phyloP scores from a whole-genome alignment of 2,888 invertebrate species.

The Willowsia nigromaculata region DNA sequence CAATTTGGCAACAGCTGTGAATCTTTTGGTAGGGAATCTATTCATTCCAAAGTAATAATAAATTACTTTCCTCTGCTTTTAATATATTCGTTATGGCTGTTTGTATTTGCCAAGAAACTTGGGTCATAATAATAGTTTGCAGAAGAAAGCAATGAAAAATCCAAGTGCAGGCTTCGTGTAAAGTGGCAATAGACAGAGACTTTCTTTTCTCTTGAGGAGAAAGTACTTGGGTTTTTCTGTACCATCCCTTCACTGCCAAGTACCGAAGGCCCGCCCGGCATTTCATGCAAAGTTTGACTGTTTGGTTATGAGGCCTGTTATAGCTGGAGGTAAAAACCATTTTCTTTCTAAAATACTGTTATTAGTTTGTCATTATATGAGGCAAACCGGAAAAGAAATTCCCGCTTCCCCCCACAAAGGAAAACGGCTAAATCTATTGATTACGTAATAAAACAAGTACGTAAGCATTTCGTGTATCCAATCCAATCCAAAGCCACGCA shows the following conservation, averaged over 20 bases:
- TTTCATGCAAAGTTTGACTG: too few relatives aligned
- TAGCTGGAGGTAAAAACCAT: background rate
- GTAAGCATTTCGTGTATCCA: too few relatives aligned
- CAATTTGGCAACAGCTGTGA: conserved; percentile 27
- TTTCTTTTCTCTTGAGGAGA: background rate
- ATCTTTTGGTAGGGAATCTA: background rate
- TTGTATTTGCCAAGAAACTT: conserved; percentile 12
- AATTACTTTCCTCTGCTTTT: background rate
- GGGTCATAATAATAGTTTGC: background rate
- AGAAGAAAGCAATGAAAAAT: background rate
- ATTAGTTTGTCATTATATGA: too few relatives aligned
- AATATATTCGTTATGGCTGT: background rate
- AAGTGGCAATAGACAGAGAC: background rate
- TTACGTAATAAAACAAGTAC: too few relatives aligned
- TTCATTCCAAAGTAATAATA: background rate
- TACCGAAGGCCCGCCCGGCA: background rate
- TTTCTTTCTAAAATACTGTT: too few relatives aligned
- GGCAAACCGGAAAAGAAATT: too few relatives aligned
- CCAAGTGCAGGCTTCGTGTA: background rate
- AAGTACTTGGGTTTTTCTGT: background rate
- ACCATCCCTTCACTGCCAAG: background rate
- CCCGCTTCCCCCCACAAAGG: too few relatives aligned
- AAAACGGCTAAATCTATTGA: too few relatives aligned
- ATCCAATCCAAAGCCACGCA: too few relatives aligned
- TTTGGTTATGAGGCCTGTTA: background rate